Evolutionary conservation across 2,888 invertebrate genomes (phyloP), one percentile per base, ranked within the genome.

Genomic region (Ophioninae sp.): DNA sequence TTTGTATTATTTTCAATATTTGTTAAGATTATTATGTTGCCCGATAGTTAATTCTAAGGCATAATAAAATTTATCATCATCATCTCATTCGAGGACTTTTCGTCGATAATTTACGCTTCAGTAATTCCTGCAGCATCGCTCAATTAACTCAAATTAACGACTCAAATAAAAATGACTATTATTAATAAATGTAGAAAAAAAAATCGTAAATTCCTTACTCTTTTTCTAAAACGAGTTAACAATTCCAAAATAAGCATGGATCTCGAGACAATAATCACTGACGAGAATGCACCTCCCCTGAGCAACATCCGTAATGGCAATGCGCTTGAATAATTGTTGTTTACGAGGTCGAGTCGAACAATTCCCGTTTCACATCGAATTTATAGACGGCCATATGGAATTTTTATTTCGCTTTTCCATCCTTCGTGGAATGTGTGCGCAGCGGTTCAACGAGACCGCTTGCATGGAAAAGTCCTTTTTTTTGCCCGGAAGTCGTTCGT

Each of bases 71-170:
- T n/a, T n/a, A n/a, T n/a, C n/a, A n/a, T n/a, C n/a, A n/a, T n/a
- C n/a, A n/a, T 65, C 59, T 41, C 65, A 6, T 63, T 22, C 83
- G 20, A 56, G 59, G 51, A 41, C 75, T 61, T 79, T 39, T 71
- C 88, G 88, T 89, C 88, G 89, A 88, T 91, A 88, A 92, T 92
- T 91, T 91, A 90, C 92, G 92, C 91, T 90, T 92, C 91, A 91
- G 90, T 88, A 88, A 88, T 86, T 84, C 88, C 87, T 84, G 87
- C n/a, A 86, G 86, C 87, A 89, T 89, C 89, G 89, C 90, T 92
- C 92, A 91, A 92, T 92, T 92, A 91, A 91, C 90, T 88, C 67
- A n/a, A n/a, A n/a, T n/a, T n/a, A n/a, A n/a, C n/a, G n/a, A n/a
- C n/a, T n/a, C n/a, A n/a, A n/a, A n/a, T n/a, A n/a, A n/a, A n/a